Conservation (phyloP, 2,113 vertebrate genomes). For the Coptodon bakossiorum region DNA sequence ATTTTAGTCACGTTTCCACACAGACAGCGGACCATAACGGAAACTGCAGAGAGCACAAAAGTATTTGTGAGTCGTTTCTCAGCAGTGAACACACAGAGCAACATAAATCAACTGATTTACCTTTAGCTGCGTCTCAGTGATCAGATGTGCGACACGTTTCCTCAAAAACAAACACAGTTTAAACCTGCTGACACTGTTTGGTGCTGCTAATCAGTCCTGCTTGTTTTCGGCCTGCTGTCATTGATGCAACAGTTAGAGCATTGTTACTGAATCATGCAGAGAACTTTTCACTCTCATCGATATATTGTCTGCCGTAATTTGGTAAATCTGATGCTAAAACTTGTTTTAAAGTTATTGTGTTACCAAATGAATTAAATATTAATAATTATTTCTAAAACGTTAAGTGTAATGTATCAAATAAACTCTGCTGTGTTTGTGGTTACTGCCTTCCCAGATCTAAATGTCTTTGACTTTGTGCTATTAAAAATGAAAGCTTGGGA, state of each 20-base stretch:
- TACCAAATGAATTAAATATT: not conserved
- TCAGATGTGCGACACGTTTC: fast-evolving
- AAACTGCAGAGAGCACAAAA: not conserved
- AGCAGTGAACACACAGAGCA: not conserved
- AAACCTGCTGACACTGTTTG: not conserved
- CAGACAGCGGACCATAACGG: not conserved
- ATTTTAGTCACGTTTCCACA: not conserved
- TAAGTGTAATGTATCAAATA: not conserved
- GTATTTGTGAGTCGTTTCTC: not conserved
- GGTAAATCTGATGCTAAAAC: not conserved
- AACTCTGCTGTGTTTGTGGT: not conserved
- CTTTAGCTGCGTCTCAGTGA: not conserved
- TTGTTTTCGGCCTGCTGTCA: not conserved
- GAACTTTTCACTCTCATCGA: not conserved
- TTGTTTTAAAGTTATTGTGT: not conserved
- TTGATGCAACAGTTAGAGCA: not conserved
- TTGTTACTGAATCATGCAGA: not conserved
- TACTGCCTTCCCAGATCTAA: not conserved
- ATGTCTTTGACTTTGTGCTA: not conserved
- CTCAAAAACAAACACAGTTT: not conserved
- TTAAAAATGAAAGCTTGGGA: not conserved
- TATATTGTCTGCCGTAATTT: fast-evolving
- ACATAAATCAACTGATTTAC: not conserved
- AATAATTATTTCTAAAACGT: not conserved
- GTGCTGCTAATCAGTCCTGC: not conserved